Conservation (phyloP, 2,888 invertebrate genomes). For the Clepsis dumicolana region DNA sequence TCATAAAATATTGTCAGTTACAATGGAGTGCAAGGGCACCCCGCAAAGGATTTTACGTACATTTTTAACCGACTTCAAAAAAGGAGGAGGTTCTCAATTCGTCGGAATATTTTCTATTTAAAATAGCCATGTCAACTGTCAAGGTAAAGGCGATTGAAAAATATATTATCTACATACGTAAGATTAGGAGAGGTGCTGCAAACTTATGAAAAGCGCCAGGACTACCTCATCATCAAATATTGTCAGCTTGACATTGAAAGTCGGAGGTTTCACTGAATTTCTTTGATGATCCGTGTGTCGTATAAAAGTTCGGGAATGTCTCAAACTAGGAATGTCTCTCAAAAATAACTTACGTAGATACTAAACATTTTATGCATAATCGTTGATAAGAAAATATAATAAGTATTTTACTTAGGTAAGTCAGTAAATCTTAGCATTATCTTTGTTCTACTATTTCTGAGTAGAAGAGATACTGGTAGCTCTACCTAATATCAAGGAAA, state of each 20-base stretch:
- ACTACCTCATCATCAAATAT: conserved; percentile 17
- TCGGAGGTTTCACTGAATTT: neutral
- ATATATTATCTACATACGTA: conserved; percentile 14
- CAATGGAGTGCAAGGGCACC: conserved; percentile 53
- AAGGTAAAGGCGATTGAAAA: conserved; percentile 14
- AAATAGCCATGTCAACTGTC: conserved; percentile 10
- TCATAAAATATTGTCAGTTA: conserved; percentile 72
- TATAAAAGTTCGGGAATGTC: too few relatives aligned
- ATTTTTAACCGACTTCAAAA: too few relatives aligned
- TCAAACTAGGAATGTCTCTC: too few relatives aligned
- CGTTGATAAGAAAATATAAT: neutral
- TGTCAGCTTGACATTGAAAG: neutral
- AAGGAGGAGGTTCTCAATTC: too few relatives aligned
- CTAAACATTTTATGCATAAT: neutral
- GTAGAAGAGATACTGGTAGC: neutral
- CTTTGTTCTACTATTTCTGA: neutral
- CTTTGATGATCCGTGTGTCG: too few relatives aligned
- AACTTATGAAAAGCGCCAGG: conserved; percentile 19
- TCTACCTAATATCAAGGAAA: neutral
- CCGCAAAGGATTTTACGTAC: conserved; percentile 9
- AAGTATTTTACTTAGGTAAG: neutral
- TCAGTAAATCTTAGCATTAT: neutral
- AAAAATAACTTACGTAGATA: neutral
- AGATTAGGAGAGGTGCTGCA: conserved; percentile 20
- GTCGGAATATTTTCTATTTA: conserved; percentile 14